Conservation (phyloP, 2,888 invertebrate genomes). For the Leptinotarsa juncta region DNA sequence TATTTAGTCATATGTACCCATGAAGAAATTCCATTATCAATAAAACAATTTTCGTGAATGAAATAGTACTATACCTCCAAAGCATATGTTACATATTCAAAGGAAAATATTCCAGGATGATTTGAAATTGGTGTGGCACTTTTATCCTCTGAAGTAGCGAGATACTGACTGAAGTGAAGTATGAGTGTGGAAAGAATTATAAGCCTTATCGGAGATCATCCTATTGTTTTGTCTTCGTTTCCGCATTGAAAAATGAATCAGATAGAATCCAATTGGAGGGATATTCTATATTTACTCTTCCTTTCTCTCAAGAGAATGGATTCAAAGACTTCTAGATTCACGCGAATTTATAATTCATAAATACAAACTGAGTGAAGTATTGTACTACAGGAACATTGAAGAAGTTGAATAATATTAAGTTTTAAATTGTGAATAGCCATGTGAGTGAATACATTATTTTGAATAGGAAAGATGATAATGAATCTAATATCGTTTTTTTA, state of each 20-base stretch:
- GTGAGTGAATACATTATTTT: too few species aligned
- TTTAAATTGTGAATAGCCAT: too few species aligned
- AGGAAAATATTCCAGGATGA: background rate
- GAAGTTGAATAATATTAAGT: too few species aligned
- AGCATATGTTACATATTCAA: background rate
- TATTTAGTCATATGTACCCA: too few species aligned
- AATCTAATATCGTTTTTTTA: too few species aligned
- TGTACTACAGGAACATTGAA: too few species aligned
- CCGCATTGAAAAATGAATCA: slow-evolving; percentile 5
- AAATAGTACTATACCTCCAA: background rate
- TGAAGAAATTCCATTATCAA: background rate
- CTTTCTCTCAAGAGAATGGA: too few species aligned
- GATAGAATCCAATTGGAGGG: background rate
- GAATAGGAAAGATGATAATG: too few species aligned
- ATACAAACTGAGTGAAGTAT: too few species aligned
- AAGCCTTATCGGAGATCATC: slow-evolving; percentile 5
- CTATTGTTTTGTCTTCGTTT: background rate
- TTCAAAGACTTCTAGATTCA: too few species aligned
- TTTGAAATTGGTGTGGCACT: background rate
- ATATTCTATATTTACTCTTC: too few species aligned
- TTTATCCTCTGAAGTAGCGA: background rate
- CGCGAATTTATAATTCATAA: too few species aligned
- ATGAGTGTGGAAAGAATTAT: background rate
- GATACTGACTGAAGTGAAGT: background rate
- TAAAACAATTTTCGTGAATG: background rate